Base-by-base conservation (phyloP, 2,113 vertebrate genomes). In the Pangasianodon hypophthalmus region DNA sequence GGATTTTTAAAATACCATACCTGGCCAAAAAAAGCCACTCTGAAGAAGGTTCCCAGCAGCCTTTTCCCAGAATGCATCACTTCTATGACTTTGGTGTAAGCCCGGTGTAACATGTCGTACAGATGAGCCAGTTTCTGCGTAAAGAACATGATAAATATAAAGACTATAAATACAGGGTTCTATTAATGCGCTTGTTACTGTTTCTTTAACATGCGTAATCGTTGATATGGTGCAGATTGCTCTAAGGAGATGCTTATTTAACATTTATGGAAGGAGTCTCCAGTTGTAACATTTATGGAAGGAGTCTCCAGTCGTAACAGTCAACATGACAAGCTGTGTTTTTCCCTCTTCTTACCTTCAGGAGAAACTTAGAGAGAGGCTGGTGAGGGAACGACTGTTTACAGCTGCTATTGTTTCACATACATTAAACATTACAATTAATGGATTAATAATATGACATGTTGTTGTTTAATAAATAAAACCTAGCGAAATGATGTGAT, bases 1-100 rank as follows among this genome's bases (percentile, higher is more conserved):
- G 67, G 69, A 73, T 21, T 73, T 73, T 10, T 71, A 18, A 52
- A 62, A 50, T 32, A n/a, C n/a, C 95, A 95, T 92, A 99, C 98
- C 97, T 99, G 98, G 89, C 98, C 98, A 67, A 99, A 99, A 95
- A 99, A 99, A 4, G 98, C 98, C 93, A 99, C 98, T 93, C 98
- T 96, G 95, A 99, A 99, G 95, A 97, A 99, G 0, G 98, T 99
- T 26, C 98, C 98, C 92, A 99, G 96, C 82, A 99, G 96, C 77
- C 98, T 96, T 92, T 96, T 99, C 88, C 98, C 98, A 0, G 96
- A 96, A 86, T 99, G 98, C 97, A 98, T 99, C 94, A 99, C 98
- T 95, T 99, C 98, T 1, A 98, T 97, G 67, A 99, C 98, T 94
- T 99, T 99, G 84, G 97, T 99, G 91, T 99, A 99, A 8, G 98